phyloP scores from a whole-genome alignment of 2,888 invertebrate species.

The Nomada ferruginata region DNA sequence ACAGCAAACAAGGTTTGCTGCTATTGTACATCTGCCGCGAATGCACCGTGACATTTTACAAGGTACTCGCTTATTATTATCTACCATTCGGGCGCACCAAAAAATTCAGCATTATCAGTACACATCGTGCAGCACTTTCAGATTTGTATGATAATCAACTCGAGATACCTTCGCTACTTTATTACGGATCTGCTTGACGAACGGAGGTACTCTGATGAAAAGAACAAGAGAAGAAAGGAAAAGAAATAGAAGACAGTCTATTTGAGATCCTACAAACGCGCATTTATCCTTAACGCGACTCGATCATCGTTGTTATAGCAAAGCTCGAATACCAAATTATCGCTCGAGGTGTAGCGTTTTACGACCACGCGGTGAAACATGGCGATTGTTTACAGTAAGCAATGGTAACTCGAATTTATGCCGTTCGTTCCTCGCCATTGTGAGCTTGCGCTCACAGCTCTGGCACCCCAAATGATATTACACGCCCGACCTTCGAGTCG shows the following conservation, averaged over 20 bases:
- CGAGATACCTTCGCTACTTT: constrained; percentile 81
- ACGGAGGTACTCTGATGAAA: constrained; percentile 72
- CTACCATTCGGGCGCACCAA: constrained; percentile 74
- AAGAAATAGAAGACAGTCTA: constrained; percentile 46
- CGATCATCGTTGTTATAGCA: constrained; percentile 35
- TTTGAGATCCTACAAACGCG: constrained; percentile 58
- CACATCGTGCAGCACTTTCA: constrained; percentile 70
- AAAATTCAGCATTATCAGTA: constrained; percentile 79
- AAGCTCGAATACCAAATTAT: constrained; percentile 43
- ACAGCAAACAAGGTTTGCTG: constrained; percentile 22
- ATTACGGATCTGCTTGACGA: constrained; percentile 72
- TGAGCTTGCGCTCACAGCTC: background rate
- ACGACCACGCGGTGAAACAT: constrained; percentile 7
- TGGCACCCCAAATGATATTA: background rate
- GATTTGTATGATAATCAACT: constrained; percentile 81
- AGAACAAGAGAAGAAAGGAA: background rate
- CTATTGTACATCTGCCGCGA: constrained; percentile 34
- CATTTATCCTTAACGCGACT: constrained; percentile 37
- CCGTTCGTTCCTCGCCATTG: background rate
- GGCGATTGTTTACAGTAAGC: constrained; percentile 19
- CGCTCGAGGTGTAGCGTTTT: constrained; percentile 22
- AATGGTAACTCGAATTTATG: constrained; percentile 19
- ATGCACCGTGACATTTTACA: constrained; percentile 69
- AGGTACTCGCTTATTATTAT: constrained; percentile 37
- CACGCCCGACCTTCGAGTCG: background rate